These are phyloP conservation scores for Hydropsyche tenuis DNA, from an alignment of 1,140 invertebrate genomes.

Conservation along the genomic window DNA sequence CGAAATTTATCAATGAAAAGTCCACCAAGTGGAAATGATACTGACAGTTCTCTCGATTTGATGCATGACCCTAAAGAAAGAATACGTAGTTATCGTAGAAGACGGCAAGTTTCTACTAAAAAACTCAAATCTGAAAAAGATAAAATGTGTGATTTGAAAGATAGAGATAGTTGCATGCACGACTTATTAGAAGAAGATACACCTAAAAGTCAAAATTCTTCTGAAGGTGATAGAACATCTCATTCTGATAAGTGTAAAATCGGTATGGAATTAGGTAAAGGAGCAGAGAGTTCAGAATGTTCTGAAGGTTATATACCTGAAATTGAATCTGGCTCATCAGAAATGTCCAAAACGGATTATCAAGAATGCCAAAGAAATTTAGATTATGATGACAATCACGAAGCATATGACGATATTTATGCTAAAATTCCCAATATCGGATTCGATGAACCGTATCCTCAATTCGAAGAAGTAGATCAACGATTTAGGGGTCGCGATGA, in stretches of 20 bases:
- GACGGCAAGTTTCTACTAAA: constrained; percentile 65
- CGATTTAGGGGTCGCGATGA: constrained; percentile 44
- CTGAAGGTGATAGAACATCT: constrained; percentile 62
- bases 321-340: constrained; percentile 69
- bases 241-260: constrained; percentile 53
- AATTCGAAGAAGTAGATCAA: constrained; percentile 39
- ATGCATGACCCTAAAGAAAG: constrained; percentile 66
- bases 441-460: constrained; percentile 48
- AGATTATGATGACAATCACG: constrained; percentile 59
- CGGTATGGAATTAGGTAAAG: constrained; percentile 52
- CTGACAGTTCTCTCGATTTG: constrained; percentile 71
- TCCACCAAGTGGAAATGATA: constrained; percentile 72
- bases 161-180: constrained; percentile 56
- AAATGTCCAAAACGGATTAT: constrained; percentile 64
- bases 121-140: constrained; percentile 63
- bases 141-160: constrained; percentile 54
- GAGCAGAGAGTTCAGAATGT: constrained; percentile 66
- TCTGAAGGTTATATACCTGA: constrained; percentile 72
- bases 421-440: constrained; percentile 49
- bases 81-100: constrained; percentile 68
- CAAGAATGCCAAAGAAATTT: constrained; percentile 60
- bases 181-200: constrained; percentile 63
- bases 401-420: constrained; percentile 50
- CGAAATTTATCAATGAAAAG: constrained; percentile 65
- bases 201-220: constrained; percentile 61